Evolutionary conservation across 2,888 invertebrate genomes (phyloP).

Genomic region (Augiades crinisus): DNA sequence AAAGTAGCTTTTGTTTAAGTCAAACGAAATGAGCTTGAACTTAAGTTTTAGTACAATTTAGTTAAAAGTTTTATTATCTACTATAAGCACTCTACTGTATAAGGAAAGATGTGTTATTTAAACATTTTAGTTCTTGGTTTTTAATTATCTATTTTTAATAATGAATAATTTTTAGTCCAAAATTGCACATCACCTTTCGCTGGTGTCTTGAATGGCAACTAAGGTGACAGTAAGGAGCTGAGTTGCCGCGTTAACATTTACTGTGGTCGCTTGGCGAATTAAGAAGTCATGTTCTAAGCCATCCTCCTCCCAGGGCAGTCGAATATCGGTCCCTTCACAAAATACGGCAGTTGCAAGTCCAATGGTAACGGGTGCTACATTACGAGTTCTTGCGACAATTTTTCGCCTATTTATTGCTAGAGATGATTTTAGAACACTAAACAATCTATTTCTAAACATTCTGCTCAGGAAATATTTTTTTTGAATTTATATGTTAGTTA

Average conservation of each 20-base stretch:
- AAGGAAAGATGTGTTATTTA: no score
- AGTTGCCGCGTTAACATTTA: slow-evolving; percentile 77
- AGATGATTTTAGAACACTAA: slow-evolving; percentile 45
- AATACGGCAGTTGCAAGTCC: slow-evolving; percentile 50
- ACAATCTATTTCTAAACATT: slow-evolving; percentile 58
- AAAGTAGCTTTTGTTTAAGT: no score
- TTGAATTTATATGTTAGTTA: slow-evolving; percentile 3
- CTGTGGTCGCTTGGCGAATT: slow-evolving; percentile 77
- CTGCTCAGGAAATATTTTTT: slow-evolving; percentile 24
- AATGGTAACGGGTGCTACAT: slow-evolving; percentile 50
- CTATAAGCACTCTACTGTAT: no score
- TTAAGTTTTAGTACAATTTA: no score
- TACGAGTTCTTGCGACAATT: slow-evolving; percentile 43
- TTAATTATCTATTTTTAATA: no score
- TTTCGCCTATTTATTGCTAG: slow-evolving; percentile 41
- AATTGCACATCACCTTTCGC: slow-evolving; percentile 56
- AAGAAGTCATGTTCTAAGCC: slow-evolving; percentile 74
- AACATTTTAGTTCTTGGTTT: no score
- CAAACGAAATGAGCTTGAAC: no score
- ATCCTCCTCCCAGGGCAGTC: slow-evolving; percentile 47
- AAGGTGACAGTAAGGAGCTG: slow-evolving; percentile 77
- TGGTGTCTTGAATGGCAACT: slow-evolving; percentile 78
- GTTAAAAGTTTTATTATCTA: no score
- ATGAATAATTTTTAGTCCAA: no score
- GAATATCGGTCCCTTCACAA: slow-evolving; percentile 52